Evolutionary conservation across 1,140 invertebrate species (phyloP).

Genomic region (Phthorimaea operculella): DNA sequence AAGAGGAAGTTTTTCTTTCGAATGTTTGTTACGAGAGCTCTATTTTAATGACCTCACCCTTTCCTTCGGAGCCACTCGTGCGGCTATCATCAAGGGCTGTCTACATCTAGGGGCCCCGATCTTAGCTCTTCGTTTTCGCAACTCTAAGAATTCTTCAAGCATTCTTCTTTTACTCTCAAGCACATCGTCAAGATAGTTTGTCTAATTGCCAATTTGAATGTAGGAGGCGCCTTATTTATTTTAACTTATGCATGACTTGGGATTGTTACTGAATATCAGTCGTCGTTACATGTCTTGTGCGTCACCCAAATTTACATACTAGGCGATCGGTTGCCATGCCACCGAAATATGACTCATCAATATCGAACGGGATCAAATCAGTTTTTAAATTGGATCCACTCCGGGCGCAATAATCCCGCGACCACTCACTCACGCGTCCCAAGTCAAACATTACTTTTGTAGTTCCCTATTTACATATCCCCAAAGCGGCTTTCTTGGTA

Average conservation of each 20-base stretch:
- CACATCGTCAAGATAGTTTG: background rate
- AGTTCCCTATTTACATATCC: conserved; percentile 59
- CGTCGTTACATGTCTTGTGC: background rate
- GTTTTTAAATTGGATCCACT: conserved; percentile 33
- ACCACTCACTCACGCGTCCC: conserved; percentile 38
- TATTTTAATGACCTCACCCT: conserved; percentile 6
- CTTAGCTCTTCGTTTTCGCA: background rate
- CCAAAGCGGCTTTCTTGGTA: conserved; percentile 57
- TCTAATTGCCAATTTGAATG: no score
- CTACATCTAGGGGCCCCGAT: conserved; percentile 1
- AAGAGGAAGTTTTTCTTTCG: background rate
- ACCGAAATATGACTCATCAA: background rate
- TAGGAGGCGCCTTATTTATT: no score
- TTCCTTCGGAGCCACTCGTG: conserved; percentile 9
- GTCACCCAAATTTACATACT: background rate
- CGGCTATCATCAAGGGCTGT: conserved; percentile 17
- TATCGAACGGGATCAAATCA: conserved; percentile 9
- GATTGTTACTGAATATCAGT: no score
- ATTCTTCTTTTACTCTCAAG: background rate
- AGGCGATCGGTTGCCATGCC: conserved; percentile 1
- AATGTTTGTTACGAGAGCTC: background rate
- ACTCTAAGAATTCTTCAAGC: background rate
- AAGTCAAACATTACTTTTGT: conserved; percentile 60
- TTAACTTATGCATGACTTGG: no score
- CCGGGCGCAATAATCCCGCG: conserved; percentile 42